A percentile compares a stretch with the other conserved stretches of the same genome.
phyloP scores from a whole-genome alignment of 2,113 vertebrate genomes.

The Aspiorhynchus laticeps region DNA sequence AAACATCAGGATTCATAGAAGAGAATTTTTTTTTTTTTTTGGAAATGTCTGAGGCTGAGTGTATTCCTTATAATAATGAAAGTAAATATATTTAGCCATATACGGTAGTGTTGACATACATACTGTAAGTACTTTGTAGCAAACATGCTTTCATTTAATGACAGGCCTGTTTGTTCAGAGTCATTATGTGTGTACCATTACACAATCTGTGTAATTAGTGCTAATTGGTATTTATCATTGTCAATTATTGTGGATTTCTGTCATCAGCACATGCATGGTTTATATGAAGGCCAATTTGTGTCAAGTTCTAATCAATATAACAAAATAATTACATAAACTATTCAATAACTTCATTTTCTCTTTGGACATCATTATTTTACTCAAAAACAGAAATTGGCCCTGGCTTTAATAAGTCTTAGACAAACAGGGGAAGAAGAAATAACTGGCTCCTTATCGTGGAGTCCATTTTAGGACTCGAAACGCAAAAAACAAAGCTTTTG shows the following conservation, averaged over 20 bases:
- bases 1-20: neutral
- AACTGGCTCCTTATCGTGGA: neutral
- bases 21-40: too few relatives aligned
- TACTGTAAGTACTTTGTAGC: neutral
- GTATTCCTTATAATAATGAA: neutral
- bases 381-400: neutral
- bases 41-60: too few relatives aligned
- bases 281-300: neutral
- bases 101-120: neutral
- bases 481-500: neutral
- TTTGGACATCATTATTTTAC: constrained; percentile 17
- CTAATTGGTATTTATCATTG: neutral
- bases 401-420: neutral
- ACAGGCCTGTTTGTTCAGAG: constrained; percentile 4
- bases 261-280: neutral
- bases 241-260: neutral
- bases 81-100: neutral
- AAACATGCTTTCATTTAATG: constrained; percentile 6
- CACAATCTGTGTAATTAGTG: neutral
- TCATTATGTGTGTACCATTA: neutral
- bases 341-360: neutral
- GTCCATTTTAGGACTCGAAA: neutral
- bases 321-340: neutral
- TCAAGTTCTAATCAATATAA: neutral
- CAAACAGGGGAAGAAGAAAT: neutral